These are phyloP conservation scores for Ridgeia piscesae DNA, from an alignment of 1,140 invertebrate species.

Conservation along the genomic window DNA sequence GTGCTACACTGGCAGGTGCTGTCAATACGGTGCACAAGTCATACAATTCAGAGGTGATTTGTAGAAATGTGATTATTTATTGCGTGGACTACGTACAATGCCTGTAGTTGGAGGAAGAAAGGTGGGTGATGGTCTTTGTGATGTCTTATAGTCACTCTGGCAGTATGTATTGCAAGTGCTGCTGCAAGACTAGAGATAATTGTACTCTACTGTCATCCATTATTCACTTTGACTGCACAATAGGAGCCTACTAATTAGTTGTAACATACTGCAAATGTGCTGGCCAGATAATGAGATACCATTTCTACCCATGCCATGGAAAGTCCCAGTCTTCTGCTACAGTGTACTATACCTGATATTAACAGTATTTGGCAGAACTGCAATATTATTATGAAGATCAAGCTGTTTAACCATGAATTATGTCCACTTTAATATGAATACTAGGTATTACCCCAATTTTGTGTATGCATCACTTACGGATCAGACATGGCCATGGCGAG, in stretches of 20 bases:
- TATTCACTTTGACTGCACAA: background rate
- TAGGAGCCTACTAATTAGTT: background rate
- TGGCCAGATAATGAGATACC: background rate
- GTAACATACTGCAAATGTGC: background rate
- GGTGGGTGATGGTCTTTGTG: background rate
- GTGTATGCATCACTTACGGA: too few species aligned
- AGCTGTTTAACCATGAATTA: background rate
- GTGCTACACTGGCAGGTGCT: background rate
- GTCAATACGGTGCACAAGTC: background rate
- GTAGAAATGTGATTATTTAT: background rate
- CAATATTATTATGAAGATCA: background rate
- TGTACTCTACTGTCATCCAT: background rate
- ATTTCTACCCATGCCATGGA: background rate
- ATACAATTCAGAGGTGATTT: too few species aligned
- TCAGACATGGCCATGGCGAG: too few species aligned
- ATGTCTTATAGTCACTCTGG: too few species aligned
- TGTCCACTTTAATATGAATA: too few species aligned
- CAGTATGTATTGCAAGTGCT: too few species aligned
- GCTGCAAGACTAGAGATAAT: background rate
- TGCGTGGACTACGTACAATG: background rate
- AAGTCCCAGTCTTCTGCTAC: background rate
- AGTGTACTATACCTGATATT: background rate
- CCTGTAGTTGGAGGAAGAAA: constrained; percentile 4
- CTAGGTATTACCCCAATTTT: too few species aligned
- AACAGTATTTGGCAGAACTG: background rate